These are phyloP conservation scores for Smutsia temminckii DNA, from an alignment of 2,797 vertebrate genomes.

Conservation along the genomic window DNA sequence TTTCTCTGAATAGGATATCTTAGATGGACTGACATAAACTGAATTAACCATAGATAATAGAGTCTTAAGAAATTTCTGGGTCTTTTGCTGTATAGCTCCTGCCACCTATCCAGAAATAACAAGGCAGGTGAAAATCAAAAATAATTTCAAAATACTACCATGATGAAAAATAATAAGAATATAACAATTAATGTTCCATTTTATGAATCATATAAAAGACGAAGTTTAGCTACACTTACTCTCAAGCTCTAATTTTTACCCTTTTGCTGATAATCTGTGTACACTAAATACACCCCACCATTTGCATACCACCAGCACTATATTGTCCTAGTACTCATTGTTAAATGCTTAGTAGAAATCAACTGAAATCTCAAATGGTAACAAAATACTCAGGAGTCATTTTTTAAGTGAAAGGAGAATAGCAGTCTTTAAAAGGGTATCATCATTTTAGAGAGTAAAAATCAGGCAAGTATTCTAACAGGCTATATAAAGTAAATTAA, in stretches of 20 bases:
- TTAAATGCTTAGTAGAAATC: conserved; percentile 37
- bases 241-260: conserved; percentile 9
- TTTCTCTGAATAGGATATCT: background rate
- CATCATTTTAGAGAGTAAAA: background rate
- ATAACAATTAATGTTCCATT: conserved; percentile 9
- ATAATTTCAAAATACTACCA: background rate
- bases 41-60: background rate
- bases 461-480: background rate
- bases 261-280: conserved; percentile 21
- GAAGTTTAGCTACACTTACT: background rate
- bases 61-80: background rate
- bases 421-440: background rate
- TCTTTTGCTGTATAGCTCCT: background rate
- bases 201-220: background rate
- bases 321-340: conserved; percentile 41
- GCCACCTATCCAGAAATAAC: background rate
- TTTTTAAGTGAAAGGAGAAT: conserved; percentile 21
- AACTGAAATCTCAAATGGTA: background rate
- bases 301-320: background rate
- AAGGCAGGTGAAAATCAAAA: background rate
- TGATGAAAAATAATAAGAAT: conserved; percentile 34
- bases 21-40: background rate
- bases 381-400: conserved; percentile 2
- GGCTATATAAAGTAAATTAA: background rate
- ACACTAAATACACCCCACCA: background rate